phyloP scores from a whole-genome alignment of 2,113 vertebrate genomes.

The Petromus typicus region DNA sequence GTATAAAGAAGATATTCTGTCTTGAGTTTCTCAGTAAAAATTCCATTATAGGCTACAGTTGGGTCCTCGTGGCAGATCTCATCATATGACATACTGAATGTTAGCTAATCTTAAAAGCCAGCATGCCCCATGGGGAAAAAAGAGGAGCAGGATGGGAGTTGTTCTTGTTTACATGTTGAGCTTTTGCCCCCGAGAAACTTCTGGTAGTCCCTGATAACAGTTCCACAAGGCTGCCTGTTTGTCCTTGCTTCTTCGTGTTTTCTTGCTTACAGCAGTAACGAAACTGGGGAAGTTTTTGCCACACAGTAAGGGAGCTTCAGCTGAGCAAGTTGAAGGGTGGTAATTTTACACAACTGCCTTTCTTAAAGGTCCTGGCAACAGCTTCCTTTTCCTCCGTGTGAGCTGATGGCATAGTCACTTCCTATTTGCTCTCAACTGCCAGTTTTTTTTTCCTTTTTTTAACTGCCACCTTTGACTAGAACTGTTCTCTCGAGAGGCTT shows the following conservation, averaged over 20 bases:
- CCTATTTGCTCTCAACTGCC: conserved; percentile 83
- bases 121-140: background rate
- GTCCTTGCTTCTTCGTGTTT: conserved; percentile 59
- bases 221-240: background rate
- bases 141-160: background rate
- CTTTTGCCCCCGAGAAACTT: conserved; percentile 51
- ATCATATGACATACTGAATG: background rate
- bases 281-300: conserved; percentile 67
- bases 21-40: conserved; percentile 37
- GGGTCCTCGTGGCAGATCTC: background rate
- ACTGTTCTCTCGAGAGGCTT: conserved; percentile 49
- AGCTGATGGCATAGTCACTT: conserved; percentile 83
- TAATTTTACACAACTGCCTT: conserved; percentile 82
- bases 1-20: background rate
- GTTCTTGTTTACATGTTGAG: conserved; percentile 54
- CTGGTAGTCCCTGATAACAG: background rate
- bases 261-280: conserved; percentile 59
- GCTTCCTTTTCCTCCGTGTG: conserved; percentile 82
- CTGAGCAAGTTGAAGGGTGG: conserved; percentile 76
- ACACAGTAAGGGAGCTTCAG: conserved; percentile 68
- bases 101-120: conserved; percentile 49
- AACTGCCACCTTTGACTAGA: conserved; percentile 75
- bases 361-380: conserved; percentile 83
- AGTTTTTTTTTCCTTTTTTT: conserved; percentile 76
- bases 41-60: background rate